phyloP scores from a whole-genome alignment of 2,113 vertebrate species.

The Machaerirhynchus nigripectus region DNA sequence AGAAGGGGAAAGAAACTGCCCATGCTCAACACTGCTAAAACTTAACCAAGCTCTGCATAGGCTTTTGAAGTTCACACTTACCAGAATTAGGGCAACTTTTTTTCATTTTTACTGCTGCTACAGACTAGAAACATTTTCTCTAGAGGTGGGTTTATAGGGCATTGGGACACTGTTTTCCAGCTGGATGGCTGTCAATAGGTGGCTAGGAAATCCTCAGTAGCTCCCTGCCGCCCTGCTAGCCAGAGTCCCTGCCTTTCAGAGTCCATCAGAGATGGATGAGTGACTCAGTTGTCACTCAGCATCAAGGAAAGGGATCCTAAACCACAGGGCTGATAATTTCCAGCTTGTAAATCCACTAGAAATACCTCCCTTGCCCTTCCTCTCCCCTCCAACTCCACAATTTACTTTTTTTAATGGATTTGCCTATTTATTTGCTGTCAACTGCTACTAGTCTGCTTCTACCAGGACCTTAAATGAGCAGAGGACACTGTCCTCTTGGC shows the following conservation, averaged over 20 bases:
- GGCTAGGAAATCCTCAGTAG: background rate
- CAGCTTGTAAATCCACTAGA: background rate
- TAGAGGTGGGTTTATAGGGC: background rate
- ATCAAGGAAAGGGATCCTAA: background rate
- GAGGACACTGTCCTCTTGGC: background rate
- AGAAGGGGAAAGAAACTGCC: background rate
- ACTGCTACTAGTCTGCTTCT: background rate
- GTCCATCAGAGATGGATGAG: background rate
- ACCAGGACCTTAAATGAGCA: background rate
- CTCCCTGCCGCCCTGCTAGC: background rate
- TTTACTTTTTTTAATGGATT: background rate
- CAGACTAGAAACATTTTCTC: background rate
- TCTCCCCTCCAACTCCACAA: background rate
- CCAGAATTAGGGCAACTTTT: background rate
- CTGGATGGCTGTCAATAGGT: background rate
- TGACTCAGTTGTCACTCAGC: background rate
- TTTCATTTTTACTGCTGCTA: background rate
- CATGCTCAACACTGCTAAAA: background rate
- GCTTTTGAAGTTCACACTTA: background rate
- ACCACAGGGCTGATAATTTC: background rate
- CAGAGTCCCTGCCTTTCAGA: background rate
- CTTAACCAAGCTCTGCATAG: rapidly evolving
- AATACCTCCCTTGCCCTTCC: background rate
- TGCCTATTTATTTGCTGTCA: background rate
- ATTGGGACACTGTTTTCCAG: background rate